Evolutionary conservation across 2,888 invertebrate genomes (phyloP).

Genomic region (Gortyna flavago): DNA sequence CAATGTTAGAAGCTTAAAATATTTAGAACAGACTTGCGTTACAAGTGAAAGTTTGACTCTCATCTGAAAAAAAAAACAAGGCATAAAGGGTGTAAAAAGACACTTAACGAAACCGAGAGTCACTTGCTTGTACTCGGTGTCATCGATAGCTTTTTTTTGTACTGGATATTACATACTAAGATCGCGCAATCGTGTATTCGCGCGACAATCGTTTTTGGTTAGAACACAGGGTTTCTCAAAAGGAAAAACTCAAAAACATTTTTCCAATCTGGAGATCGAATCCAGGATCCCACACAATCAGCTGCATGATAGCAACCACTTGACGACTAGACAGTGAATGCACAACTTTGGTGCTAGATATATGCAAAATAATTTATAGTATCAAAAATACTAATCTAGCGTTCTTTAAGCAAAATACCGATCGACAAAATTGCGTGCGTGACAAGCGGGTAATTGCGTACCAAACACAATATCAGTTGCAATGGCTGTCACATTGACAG

Average conservation of each 20-base stretch:
- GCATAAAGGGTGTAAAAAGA: not conserved
- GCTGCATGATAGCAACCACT: too few species aligned
- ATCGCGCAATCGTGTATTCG: too few species aligned
- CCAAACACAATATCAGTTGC: not conserved
- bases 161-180: too few species aligned
- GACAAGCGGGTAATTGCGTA: too few species aligned
- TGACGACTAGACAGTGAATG: too few species aligned
- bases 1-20: not conserved
- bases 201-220: too few species aligned
- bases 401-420: not conserved
- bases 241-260: not conserved
- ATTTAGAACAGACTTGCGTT: not conserved
- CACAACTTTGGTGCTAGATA: too few species aligned
- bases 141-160: not conserved
- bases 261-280: not conserved
- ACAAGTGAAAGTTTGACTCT: not conserved
- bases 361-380: not conserved
- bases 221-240: not conserved
- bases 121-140: not conserved
- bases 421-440: not conserved
- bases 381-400: not conserved
- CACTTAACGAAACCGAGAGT: not conserved
- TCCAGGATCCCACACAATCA: not conserved
- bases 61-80: not conserved
- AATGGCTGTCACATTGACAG: too few species aligned